Percentiles rank a stretch among this genome's conserved stretches.
These are phyloP conservation scores for Diarsia brunnea DNA, from an alignment of 2,888 invertebrate genomes.

Conservation along the genomic window DNA sequence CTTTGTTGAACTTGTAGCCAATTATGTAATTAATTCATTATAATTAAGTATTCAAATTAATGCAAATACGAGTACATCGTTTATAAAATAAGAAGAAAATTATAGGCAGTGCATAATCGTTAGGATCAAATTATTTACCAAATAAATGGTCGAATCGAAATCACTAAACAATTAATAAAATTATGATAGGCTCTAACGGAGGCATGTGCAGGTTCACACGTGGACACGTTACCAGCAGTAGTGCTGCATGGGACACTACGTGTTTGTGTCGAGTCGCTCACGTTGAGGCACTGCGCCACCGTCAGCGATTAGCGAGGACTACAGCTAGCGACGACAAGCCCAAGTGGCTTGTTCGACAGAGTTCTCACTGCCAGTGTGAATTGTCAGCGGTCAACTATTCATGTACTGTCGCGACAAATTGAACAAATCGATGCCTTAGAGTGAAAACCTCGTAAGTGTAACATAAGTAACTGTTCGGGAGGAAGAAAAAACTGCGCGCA, in stretches of 20 bases:
- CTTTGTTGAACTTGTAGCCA: not conserved
- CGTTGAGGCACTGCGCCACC: not conserved
- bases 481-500: too few relatives aligned
- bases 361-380: not conserved
- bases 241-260: not conserved
- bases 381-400: not conserved
- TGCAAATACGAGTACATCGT: not conserved
- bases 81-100: not conserved
- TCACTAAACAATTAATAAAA: not conserved
- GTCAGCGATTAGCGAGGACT: not conserved
- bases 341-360: too few relatives aligned
- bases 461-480: too few relatives aligned
- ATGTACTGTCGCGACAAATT: too few relatives aligned
- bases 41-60: not conserved
- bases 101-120: not conserved
- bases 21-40: not conserved
- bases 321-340: not conserved
- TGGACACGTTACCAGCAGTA: not conserved
- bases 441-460: too few relatives aligned
- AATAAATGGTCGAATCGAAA: too few relatives aligned
- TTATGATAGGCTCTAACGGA: not conserved
- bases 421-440: too few relatives aligned
- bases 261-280: conserved; percentile 1
- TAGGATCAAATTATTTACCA: not conserved
- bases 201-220: not conserved